phyloP scores from a whole-genome alignment of 2,888 invertebrate genomes.

The Drosophila formosana region DNA sequence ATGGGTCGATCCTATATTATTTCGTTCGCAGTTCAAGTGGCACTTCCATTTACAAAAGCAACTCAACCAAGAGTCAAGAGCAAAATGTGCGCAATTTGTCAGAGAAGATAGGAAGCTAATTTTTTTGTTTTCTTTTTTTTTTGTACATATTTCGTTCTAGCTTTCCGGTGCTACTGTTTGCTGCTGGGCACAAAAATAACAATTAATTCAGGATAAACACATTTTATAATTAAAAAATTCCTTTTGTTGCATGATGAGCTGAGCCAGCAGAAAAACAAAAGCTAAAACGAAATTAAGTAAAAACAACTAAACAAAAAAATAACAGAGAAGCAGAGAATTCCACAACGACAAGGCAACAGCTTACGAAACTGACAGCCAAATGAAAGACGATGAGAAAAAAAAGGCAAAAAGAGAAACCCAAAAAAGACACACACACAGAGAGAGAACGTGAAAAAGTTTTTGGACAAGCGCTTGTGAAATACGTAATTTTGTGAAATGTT shows the following conservation, averaged over 20 bases:
- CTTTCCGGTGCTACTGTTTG: constrained; percentile 5
- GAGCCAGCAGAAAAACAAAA: constrained; percentile 57
- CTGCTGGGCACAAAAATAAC: constrained; percentile 60
- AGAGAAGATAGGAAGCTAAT: constrained; percentile 22
- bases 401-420: constrained; percentile 10
- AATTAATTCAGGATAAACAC: constrained; percentile 82
- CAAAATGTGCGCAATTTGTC: constrained; percentile 33
- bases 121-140: constrained; percentile 15
- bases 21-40: constrained; percentile 1
- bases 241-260: constrained; percentile 62
- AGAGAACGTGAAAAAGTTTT: constrained; percentile 33
- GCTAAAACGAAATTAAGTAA: constrained; percentile 62
- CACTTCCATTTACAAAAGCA: constrained; percentile 2
- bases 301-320: constrained; percentile 53
- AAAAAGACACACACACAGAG: background rate
- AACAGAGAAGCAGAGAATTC: constrained; percentile 18
- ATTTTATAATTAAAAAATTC: constrained; percentile 82
- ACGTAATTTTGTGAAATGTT: constrained; percentile 39
- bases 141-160: constrained; percentile 15
- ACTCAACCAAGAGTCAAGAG: constrained; percentile 17
- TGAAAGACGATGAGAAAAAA: constrained; percentile 21
- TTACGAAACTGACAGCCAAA: constrained; percentile 46
- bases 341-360: constrained; percentile 48
- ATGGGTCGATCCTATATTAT: background rate
- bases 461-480: constrained; percentile 39